These are phyloP conservation scores for Napeogenes inachia DNA, from an alignment of 2,888 invertebrate species.

Conservation along the genomic window DNA sequence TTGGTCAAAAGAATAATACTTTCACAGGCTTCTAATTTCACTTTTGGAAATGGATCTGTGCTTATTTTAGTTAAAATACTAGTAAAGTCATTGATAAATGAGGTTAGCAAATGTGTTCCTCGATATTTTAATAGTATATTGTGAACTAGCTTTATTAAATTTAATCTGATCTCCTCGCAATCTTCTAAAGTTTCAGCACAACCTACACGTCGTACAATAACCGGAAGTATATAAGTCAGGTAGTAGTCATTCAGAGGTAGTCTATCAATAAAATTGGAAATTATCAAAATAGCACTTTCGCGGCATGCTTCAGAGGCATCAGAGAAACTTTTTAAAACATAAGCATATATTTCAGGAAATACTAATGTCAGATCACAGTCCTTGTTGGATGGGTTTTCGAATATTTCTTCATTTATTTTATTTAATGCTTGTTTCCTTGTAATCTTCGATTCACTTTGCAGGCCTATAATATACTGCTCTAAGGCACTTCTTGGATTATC, in stretches of 20 bases:
- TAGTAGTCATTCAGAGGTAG: slow-evolving; percentile 83
- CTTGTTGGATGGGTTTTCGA: slow-evolving; percentile 54
- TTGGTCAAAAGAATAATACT: slow-evolving; percentile 82
- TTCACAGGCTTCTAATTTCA: slow-evolving; percentile 86
- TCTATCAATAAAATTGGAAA: slow-evolving; percentile 74
- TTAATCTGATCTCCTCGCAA: slow-evolving; percentile 88
- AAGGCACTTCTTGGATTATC: slow-evolving; percentile 55
- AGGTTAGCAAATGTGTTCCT: slow-evolving; percentile 75
- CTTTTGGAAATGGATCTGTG: slow-evolving; percentile 86
- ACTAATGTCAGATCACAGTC: slow-evolving; percentile 55
- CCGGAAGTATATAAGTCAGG: slow-evolving; percentile 85
- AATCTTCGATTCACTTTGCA: slow-evolving; percentile 80
- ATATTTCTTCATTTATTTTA: slow-evolving; percentile 73
- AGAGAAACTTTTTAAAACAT: slow-evolving; percentile 61
- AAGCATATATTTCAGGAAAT: slow-evolving; percentile 62
- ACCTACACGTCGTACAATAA: slow-evolving; percentile 86
- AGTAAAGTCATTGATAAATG: slow-evolving; percentile 86
- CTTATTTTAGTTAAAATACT: slow-evolving; percentile 84
- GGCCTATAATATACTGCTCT: slow-evolving; percentile 53
- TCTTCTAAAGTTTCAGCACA: slow-evolving; percentile 82
- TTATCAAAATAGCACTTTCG: slow-evolving; percentile 75
- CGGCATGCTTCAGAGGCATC: slow-evolving; percentile 82
- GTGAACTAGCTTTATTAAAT: slow-evolving; percentile 81
- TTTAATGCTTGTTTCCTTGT: slow-evolving; percentile 75
- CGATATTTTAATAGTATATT: slow-evolving; percentile 81